Conservation (phyloP, 2,113 vertebrate species). For the Cyprinus carpio region DNA sequence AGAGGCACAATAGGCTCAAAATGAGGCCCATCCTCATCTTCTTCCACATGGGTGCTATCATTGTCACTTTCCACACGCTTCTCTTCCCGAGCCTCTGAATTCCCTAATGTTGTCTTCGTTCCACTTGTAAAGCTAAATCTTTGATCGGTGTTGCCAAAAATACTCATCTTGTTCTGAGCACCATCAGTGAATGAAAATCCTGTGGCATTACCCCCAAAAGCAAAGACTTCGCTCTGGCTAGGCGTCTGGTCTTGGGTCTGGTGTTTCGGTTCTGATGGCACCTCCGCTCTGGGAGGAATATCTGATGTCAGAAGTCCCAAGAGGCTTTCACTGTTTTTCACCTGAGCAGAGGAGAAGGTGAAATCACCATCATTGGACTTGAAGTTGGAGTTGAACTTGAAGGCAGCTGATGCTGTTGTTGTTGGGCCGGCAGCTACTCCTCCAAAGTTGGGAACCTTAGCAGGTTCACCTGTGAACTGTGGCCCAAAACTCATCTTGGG, state of each 20-base stretch:
- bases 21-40: conserved; percentile 95
- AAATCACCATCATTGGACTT: conserved; percentile 97
- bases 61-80: conserved; percentile 83
- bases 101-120: conserved; percentile 71
- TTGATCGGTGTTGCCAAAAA: conserved; percentile 79
- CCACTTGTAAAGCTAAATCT: conserved; percentile 76
- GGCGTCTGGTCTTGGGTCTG: conserved; percentile 62
- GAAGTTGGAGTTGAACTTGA: conserved; percentile 97
- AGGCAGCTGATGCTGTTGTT: conserved; percentile 77
- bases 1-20: conserved; percentile 98
- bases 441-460: conserved; percentile 77
- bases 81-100: conserved; percentile 65
- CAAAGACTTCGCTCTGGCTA: conserved; percentile 77
- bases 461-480: conserved; percentile 75
- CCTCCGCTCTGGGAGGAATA: conserved; percentile 80
- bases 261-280: conserved; percentile 70
- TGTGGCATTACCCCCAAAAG: conserved; percentile 76
- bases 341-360: conserved; percentile 85
- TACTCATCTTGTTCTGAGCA: conserved; percentile 68
- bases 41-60: conserved; percentile 83
- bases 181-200: conserved; percentile 76
- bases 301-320: conserved; percentile 90
- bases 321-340: conserved; percentile 84
- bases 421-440: conserved; percentile 73
- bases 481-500: conserved; percentile 85